phyloP scores from a whole-genome alignment of 2,113 vertebrate species.

The Nymphicus hollandicus region DNA sequence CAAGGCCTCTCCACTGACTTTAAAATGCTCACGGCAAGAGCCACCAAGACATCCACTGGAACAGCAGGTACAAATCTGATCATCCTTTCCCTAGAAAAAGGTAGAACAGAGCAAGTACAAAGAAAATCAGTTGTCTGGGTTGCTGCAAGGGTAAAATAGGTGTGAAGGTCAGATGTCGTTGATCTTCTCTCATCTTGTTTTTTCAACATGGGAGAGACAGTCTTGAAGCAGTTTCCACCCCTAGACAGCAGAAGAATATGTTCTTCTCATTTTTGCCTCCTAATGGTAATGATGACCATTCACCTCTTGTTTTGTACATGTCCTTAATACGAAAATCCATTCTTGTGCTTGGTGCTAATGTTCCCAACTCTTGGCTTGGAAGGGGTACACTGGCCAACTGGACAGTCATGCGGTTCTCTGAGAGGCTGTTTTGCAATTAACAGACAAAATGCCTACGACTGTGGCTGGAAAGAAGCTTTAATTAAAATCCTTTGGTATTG shows the following conservation, averaged over 20 bases:
- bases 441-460: not conserved
- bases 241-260: not conserved
- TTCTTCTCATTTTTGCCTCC: not conserved
- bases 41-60: not conserved
- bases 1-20: not conserved
- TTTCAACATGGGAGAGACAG: not conserved
- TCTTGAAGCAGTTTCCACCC: not conserved
- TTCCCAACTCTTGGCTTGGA: conserved; percentile 14
- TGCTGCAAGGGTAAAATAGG: not conserved
- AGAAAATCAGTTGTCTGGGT: not conserved
- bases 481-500: conserved; percentile 44
- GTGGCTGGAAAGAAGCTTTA: conserved; percentile 31
- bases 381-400: not conserved
- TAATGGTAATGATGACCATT: not conserved
- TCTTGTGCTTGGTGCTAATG: not conserved
- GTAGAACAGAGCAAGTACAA: not conserved
- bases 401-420: not conserved
- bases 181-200: not conserved
- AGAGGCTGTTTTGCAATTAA: conserved; percentile 54
- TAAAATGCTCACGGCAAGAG: not conserved
- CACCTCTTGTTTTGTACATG: not conserved
- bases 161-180: not conserved
- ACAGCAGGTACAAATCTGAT: not conserved
- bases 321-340: not conserved
- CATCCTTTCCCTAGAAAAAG: not conserved